These are phyloP conservation scores for Lordiphosa collinella DNA, from an alignment of 1,140 invertebrate species.

Conservation along the genomic window DNA sequence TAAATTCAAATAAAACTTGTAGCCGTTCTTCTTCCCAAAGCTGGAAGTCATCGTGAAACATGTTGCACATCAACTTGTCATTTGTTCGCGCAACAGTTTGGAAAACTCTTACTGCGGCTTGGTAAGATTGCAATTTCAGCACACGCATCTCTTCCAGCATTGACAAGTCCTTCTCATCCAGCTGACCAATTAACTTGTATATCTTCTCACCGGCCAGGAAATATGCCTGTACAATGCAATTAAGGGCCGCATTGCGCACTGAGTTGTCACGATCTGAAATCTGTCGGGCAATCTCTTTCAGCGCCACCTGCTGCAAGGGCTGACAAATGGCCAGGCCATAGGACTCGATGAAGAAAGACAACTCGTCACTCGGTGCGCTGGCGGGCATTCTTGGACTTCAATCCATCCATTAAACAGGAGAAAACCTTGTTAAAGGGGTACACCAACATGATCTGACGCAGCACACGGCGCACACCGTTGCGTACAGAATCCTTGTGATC, in stretches of 20 bases:
- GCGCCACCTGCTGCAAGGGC: slow-evolving; percentile 86
- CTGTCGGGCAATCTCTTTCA: slow-evolving; percentile 96
- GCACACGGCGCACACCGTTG: slow-evolving; percentile 90
- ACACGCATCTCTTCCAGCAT: slow-evolving; percentile 93
- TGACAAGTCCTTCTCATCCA: slow-evolving; percentile 94
- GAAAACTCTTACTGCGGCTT: no score
- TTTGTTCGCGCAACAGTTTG: no score
- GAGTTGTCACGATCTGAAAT: slow-evolving; percentile 97
- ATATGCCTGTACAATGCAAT: slow-evolving; percentile 95
- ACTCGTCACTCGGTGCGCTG: slow-evolving; percentile 96
- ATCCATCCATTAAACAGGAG: slow-evolving; percentile 93
- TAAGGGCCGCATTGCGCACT: slow-evolving; percentile 97
- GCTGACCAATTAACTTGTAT: slow-evolving; percentile 94
- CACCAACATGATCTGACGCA: slow-evolving; percentile 91
- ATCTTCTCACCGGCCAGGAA: slow-evolving; percentile 94
- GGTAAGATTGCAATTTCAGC: no score
- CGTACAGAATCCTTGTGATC: slow-evolving; percentile 97
- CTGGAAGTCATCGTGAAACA: no score
- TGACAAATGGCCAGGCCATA: slow-evolving; percentile 93
- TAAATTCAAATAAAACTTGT: no score
- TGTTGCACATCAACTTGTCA: no score
- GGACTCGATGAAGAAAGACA: slow-evolving; percentile 91
- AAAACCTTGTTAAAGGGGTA: slow-evolving; percentile 96
- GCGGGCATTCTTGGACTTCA: slow-evolving; percentile 97
- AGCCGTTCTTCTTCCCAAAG: no score